Percentiles rank a stretch among this genome's conserved stretches.
phyloP scores from a whole-genome alignment of 2,888 invertebrate species.

The Apodemia mormo region DNA sequence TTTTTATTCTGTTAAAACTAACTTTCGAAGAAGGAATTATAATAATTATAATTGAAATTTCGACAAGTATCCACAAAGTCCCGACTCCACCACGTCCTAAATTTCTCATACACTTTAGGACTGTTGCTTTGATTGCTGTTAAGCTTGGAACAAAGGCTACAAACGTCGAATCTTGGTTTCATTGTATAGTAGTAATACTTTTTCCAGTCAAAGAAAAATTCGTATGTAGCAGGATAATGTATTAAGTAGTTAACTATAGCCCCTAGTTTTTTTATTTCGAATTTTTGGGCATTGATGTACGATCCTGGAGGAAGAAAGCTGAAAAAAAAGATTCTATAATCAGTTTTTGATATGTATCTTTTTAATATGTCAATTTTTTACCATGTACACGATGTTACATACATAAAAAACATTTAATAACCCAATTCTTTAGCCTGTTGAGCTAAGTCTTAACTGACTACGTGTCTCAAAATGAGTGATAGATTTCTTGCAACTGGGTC shows the following conservation, averaged over 20 bases:
- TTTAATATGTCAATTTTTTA: too few species aligned
- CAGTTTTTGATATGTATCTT: too few species aligned
- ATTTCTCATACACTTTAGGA: constrained; percentile 38
- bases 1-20: too few species aligned
- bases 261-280: constrained; percentile 58
- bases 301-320: constrained; percentile 68
- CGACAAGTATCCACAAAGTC: constrained; percentile 53
- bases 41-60: constrained; percentile 29
- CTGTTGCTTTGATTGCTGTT: constrained; percentile 41
- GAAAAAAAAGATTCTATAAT: constrained; percentile 37
- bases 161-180: constrained; percentile 50
- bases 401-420: too few species aligned
- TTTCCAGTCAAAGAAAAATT: constrained; percentile 68
- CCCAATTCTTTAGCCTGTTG: too few species aligned
- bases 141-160: constrained; percentile 58
- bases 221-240: constrained; percentile 51
- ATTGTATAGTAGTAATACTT: constrained; percentile 57
- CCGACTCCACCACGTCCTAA: constrained; percentile 65
- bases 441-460: too few species aligned
- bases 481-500: too few species aligned
- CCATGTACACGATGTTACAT: too few species aligned
- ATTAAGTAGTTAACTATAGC: constrained; percentile 63
- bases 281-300: constrained; percentile 55
- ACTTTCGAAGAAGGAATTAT: neutral
- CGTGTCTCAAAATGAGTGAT: too few species aligned